Conservation (phyloP, 1,140 invertebrate species). For the Hycleus phaleratus region DNA sequence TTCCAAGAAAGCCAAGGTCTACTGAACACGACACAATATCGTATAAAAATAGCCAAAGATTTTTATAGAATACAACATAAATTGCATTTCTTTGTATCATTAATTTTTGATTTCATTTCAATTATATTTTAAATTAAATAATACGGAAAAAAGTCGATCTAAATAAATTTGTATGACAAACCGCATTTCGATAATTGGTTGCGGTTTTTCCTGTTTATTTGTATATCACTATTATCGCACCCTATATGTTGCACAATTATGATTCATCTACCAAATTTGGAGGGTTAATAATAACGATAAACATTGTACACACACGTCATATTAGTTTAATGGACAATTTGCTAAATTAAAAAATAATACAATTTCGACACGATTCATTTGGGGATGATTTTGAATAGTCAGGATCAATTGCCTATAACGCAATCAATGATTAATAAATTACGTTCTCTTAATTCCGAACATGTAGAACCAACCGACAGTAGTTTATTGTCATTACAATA, state of each 20-base stretch:
- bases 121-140: slow-evolving; percentile 4
- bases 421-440: no score
- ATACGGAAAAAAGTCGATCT: not conserved
- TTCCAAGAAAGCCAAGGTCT: slow-evolving; percentile 11
- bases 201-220: slow-evolving; percentile 3
- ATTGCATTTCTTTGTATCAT: slow-evolving; percentile 1
- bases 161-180: not conserved
- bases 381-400: no score
- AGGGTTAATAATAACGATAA: not conserved
- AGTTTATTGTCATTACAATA: no score
- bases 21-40: slow-evolving; percentile 10
- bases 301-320: not conserved
- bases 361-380: no score
- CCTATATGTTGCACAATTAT: not conserved
- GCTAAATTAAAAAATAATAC: slow-evolving; percentile 11
- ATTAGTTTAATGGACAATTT: slow-evolving; percentile 13
- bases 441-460: no score
- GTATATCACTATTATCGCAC: not conserved
- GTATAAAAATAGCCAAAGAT: slow-evolving; percentile 6
- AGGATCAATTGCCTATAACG: no score
- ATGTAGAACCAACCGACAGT: no score
- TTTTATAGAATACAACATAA: slow-evolving; percentile 1
- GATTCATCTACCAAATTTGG: not conserved
- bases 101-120: not conserved
- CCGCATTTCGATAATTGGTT: not conserved